phyloP scores from a whole-genome alignment of 2,797 vertebrate species.

The Aphelocoma californica region DNA sequence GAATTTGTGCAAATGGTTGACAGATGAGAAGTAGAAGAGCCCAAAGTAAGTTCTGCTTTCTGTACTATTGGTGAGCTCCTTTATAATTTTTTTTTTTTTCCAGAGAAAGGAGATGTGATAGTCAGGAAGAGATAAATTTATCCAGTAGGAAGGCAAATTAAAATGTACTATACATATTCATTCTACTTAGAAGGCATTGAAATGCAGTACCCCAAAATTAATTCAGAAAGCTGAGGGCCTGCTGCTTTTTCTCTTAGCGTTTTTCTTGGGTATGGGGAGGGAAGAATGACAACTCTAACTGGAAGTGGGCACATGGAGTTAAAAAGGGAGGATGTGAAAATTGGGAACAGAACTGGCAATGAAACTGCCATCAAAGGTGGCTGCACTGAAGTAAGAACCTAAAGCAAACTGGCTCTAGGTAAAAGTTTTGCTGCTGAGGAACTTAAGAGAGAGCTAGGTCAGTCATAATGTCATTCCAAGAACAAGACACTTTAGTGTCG shows the following conservation, averaged over 20 bases:
- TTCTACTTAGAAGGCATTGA: neutral
- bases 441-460: neutral
- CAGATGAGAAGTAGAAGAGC: neutral
- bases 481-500: neutral
- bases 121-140: conserved; percentile 4
- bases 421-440: neutral
- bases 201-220: neutral
- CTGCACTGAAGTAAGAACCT: neutral
- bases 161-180: neutral
- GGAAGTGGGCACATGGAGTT: neutral
- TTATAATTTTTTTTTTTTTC: neutral
- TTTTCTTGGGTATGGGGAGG: neutral
- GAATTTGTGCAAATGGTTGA: neutral
- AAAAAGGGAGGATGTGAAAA: neutral
- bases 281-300: neutral
- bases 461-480: neutral
- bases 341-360: neutral
- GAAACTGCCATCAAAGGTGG: neutral
- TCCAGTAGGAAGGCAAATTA: conserved; percentile 5
- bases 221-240: neutral
- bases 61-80: neutral
- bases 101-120: neutral
- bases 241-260: neutral
- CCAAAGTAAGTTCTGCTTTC: neutral
- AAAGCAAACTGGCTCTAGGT: neutral